Evolutionary conservation across 1,140 invertebrate genomes (phyloP), one percentile per base, ranked within the genome.

Genomic region (Bombus polaris): DNA sequence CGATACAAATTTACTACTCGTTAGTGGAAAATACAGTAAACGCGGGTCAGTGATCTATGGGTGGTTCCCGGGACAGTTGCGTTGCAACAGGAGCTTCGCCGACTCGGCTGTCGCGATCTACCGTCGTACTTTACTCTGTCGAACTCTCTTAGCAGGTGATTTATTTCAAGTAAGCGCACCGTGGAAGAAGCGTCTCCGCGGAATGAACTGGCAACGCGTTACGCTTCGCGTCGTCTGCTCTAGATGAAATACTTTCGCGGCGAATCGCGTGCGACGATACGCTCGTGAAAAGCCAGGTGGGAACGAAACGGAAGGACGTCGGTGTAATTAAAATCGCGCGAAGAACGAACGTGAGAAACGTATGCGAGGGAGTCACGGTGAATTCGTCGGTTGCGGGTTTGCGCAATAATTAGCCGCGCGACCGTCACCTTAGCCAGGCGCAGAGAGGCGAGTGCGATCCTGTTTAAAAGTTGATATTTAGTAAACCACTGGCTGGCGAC

Each of bases 1-100:
- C 78, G 86, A 90, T 90, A 90, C 89, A 77, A 90, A 90, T 88
- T 87, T 90, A 90, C 83, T 85, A 90, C 75, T 90, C 86, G 89
- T 89, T 90, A 89, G 71, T 72, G 68, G 88, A 85, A 85, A 88
- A 89, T 88, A 82, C 78, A 80, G 81, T 83, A 85, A 88, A 88
- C 65, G n/a, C 68, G 78, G 78, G 81, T 80, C 70, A 65, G 86
- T 90, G 89, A 89, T 87, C 81, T 87, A 90, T 76, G 75, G 35
- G 13, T 62, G 68, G 66, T 66, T 79, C 73, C 42, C 68, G 87
- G 86, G 77, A 35, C 59, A 37, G 59, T n/a, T 37, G 59, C 62
- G 53, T 68, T 86, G 70, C 37, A 47, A n/a, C 28, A 15, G n/a
- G 32, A 53, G 59, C 66, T 68, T 85, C 76, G 53, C 57, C 62